These are phyloP conservation scores for Heterotilapia buettikoferi DNA, from an alignment of 2,113 vertebrate species.

Conservation along the genomic window DNA sequence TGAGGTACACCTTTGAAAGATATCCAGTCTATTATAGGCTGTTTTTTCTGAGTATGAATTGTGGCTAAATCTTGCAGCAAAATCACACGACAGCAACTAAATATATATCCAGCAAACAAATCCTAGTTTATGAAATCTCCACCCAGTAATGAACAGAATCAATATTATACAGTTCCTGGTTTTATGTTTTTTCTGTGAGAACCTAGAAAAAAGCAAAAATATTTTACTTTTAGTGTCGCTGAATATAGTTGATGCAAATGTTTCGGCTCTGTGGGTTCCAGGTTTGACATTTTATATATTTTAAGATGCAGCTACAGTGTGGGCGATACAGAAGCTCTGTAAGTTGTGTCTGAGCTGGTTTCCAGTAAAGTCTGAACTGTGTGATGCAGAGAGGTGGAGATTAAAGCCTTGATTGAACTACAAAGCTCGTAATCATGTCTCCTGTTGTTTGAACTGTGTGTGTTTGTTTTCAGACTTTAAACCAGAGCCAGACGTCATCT, in stretches of 20 bases:
- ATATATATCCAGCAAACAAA: background rate
- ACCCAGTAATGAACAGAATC: background rate
- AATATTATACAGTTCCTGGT: background rate
- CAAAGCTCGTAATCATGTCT: background rate
- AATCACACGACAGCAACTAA: rapidly evolving
- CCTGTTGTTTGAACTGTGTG: background rate
- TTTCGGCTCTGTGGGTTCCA: background rate
- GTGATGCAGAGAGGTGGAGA: background rate
- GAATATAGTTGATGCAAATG: background rate
- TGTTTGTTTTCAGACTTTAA: background rate
- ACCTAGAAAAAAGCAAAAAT: rapidly evolving
- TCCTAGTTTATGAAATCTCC: background rate
- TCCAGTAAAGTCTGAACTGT: background rate
- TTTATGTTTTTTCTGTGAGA: background rate
- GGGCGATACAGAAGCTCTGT: background rate
- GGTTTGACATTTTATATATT: background rate
- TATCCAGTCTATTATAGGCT: background rate
- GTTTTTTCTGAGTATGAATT: background rate
- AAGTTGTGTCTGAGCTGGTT: background rate
- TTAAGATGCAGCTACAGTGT: background rate
- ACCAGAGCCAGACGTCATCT: background rate
- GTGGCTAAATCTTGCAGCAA: background rate
- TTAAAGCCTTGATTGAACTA: background rate
- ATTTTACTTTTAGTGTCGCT: background rate
- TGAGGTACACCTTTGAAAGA: background rate